Base-by-base conservation (phyloP, 2,888 invertebrate species). In the Melanargia galathea region DNA sequence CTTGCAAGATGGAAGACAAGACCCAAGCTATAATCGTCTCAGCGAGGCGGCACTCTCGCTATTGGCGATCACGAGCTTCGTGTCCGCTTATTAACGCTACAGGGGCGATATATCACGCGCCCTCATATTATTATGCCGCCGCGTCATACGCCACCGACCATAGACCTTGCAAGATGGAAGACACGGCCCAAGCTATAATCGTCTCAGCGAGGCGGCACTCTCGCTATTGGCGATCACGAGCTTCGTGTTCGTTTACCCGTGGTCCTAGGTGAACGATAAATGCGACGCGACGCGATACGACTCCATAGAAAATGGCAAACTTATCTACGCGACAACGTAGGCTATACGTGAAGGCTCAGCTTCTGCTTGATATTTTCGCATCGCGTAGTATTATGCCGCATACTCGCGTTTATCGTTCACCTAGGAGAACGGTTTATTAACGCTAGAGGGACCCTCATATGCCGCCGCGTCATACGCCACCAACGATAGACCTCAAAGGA, bases 71-170 rank as follows among this genome's bases (percentile, higher is more conserved):
- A 89, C 90, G 90, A 90, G 83, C 79, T 76, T 74, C 77, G 80
- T 88, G 90, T 90, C 83, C 88, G 82, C 89, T 89, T 90, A 90
- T 90, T 90, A 90, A 90, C 90, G 87, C 87, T 83, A 84, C 86
- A 84, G 84, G 77, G 86, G 83, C 87, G 86, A 90, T 90, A 89
- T 87, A 89, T 90, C 89, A 90, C 89, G 84, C 84, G 77, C 81
- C 81, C 81, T 86, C 86, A 87, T 85, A 8, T 8, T 30, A 30
- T 30, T 30, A 86, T 84, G 84, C 77, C 77, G 84, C 77, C 77
- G 72, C 75, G 74, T 73, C 73, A 77, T 71, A 72, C 69, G 70
- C 71, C 60, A 59, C 49, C 18, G 46, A 3, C 35, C 7, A 33
- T 22, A 58, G 57, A 57, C 30, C 20, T 51, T 0, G 1, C n/a